Conservation (phyloP, 1,140 invertebrate genomes). For the Riptortus pedestris region DNA sequence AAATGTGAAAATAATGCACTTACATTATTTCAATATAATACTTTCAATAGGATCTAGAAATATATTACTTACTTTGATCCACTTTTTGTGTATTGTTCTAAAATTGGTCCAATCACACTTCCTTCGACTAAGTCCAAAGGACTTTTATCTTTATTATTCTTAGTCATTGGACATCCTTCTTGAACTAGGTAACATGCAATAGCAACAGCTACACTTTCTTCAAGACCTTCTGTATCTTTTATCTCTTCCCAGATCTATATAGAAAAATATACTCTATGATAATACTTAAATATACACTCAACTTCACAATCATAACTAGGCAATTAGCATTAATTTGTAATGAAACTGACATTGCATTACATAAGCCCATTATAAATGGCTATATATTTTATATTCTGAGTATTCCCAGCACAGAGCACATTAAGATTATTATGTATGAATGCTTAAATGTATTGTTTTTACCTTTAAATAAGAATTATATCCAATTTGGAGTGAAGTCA, state of each 20-base stretch:
- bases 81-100: slow-evolving; percentile 2
- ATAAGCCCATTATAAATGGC: no score
- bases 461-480: no score
- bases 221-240: slow-evolving; percentile 36
- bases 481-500: no score
- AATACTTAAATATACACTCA: background rate
- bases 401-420: no score
- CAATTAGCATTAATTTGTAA: background rate
- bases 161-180: slow-evolving; percentile 51
- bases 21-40: no score
- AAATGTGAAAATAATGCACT: no score
- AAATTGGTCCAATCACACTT: slow-evolving; percentile 13
- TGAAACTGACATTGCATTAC: no score
- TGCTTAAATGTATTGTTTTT: no score
- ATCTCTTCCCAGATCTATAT: slow-evolving; percentile 44
- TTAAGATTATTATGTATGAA: no score
- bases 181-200: slow-evolving; percentile 60
- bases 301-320: background rate
- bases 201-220: slow-evolving; percentile 44
- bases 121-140: slow-evolving; percentile 45
- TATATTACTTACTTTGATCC: slow-evolving; percentile 13
- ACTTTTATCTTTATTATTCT: slow-evolving; percentile 54
- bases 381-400: no score
- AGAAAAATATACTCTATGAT: slow-evolving; percentile 18
- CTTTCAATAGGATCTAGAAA: no score